Percentiles rank a stretch among this genome's conserved stretches.
These are phyloP conservation scores for Dolichopus griseipennis DNA, from an alignment of 2,888 invertebrate species.

Conservation along the genomic window DNA sequence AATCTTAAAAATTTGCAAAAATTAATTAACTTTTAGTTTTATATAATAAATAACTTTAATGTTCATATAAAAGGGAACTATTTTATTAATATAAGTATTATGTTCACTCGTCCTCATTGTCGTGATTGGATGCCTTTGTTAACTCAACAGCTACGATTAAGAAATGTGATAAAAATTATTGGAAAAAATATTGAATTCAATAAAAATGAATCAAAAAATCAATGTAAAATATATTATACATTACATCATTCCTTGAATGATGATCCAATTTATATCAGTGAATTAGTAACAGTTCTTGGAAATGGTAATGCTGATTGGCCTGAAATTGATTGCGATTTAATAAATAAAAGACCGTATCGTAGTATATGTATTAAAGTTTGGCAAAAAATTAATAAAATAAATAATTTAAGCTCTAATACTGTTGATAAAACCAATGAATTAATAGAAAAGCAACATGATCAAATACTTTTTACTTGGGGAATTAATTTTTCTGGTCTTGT, in stretches of 20 bases:
- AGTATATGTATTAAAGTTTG: slow-evolving; percentile 35
- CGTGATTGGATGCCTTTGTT: slow-evolving; percentile 72
- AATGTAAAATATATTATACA: slow-evolving; percentile 64
- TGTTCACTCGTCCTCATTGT: slow-evolving; percentile 49
- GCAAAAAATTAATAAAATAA: background rate
- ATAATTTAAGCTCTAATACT: slow-evolving; percentile 9
- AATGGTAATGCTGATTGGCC: slow-evolving; percentile 73
- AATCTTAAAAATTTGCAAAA: background rate
- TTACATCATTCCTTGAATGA: slow-evolving; percentile 72
- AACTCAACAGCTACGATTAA: slow-evolving; percentile 73
- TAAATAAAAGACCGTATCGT: slow-evolving; percentile 45
- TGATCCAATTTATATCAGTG: slow-evolving; percentile 76
- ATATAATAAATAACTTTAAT: background rate
- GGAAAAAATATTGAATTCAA: slow-evolving; percentile 49
- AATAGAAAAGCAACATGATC: slow-evolving; percentile 38
- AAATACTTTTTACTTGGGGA: slow-evolving; percentile 69
- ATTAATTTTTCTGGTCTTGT: slow-evolving; percentile 76
- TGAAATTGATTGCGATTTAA: slow-evolving; percentile 60
- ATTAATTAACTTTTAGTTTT: background rate
- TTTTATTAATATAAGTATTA: background rate
- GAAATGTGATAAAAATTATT: slow-evolving; percentile 69
- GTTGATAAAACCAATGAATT: slow-evolving; percentile 24
- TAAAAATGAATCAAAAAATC: background rate
- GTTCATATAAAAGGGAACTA: no score
- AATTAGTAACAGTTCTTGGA: slow-evolving; percentile 53